Percentiles rank a stretch among this genome's conserved stretches.
Conservation (phyloP, 2,888 invertebrate genomes). For the Fragum sueziense region DNA sequence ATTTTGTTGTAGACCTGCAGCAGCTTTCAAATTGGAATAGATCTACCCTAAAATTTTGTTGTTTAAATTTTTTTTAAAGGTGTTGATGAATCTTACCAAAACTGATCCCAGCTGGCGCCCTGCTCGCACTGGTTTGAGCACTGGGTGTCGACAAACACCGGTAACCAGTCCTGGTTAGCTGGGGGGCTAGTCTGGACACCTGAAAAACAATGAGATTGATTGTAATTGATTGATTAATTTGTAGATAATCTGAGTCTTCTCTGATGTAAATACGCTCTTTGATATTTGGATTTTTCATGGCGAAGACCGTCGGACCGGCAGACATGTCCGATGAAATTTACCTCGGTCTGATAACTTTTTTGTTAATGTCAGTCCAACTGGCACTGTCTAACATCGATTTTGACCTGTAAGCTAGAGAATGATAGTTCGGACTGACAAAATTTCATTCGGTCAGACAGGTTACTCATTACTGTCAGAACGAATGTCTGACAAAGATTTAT, state of each 20-base stretch:
- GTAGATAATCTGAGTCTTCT: too few species aligned
- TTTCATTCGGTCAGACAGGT: too few species aligned
- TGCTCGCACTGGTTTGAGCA: constrained; percentile 1
- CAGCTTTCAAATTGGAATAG: too few species aligned
- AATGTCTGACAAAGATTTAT: too few species aligned
- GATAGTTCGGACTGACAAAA: not conserved
- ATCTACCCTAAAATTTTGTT: not conserved
- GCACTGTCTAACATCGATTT: not conserved
- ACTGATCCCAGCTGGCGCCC: constrained; percentile 9
- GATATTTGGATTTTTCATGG: too few species aligned
- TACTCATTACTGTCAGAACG: too few species aligned
- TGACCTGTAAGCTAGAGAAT: not conserved
- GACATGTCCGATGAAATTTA: not conserved
- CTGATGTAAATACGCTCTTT: too few species aligned
- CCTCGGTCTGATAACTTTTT: not conserved
- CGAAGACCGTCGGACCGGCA: not conserved
- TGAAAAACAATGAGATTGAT: not conserved
- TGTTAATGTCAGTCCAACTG: not conserved
- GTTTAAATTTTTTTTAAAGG: not conserved
- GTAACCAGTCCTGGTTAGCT: constrained; percentile 4
- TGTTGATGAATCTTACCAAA: not conserved
- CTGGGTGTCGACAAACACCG: not conserved
- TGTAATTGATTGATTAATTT: too few species aligned
- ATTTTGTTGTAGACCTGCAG: too few species aligned
- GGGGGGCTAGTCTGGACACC: not conserved